Evolutionary conservation across 2,888 invertebrate genomes (phyloP).

Genomic region (Sesia bembeciformis): DNA sequence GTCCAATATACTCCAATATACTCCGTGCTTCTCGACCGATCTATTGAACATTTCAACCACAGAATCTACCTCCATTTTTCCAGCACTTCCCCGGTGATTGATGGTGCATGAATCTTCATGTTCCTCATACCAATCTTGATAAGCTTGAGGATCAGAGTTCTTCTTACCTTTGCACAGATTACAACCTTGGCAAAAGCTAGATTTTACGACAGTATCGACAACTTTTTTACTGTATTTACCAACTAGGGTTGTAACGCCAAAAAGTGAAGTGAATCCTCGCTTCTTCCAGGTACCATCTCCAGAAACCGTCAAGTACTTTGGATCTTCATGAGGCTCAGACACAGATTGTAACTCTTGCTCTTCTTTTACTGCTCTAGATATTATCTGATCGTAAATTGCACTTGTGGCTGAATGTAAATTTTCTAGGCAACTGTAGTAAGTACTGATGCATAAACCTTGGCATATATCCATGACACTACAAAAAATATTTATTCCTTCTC

Average conservation of each 20-base stretch:
- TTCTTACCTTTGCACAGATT: conserved; percentile 2
- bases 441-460: not conserved
- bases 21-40: conserved; percentile 6
- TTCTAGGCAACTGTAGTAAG: not conserved
- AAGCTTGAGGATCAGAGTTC: not conserved
- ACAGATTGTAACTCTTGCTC: not conserved
- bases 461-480: no score
- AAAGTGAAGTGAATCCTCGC: conserved; percentile 14
- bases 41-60: conserved; percentile 12
- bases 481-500: no score
- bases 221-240: conserved; percentile 14
- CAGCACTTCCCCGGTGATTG: conserved; percentile 13
- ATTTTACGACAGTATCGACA: conserved; percentile 2
- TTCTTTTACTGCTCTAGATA: not conserved
- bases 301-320: conserved; percentile 12
- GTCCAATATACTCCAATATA: conserved; percentile 9
- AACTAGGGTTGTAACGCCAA: conserved; percentile 14
- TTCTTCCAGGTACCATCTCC: conserved; percentile 17
- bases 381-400: not conserved
- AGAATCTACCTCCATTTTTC: conserved; percentile 16
- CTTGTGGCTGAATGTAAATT: not conserved
- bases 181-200: conserved; percentile 1
- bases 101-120: conserved; percentile 5
- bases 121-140: conserved; percentile 4
- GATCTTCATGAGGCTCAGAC: conserved; percentile 10